Evolutionary conservation across 2,113 vertebrate species (phyloP).

Genomic region (Urocitellus parryii): DNA sequence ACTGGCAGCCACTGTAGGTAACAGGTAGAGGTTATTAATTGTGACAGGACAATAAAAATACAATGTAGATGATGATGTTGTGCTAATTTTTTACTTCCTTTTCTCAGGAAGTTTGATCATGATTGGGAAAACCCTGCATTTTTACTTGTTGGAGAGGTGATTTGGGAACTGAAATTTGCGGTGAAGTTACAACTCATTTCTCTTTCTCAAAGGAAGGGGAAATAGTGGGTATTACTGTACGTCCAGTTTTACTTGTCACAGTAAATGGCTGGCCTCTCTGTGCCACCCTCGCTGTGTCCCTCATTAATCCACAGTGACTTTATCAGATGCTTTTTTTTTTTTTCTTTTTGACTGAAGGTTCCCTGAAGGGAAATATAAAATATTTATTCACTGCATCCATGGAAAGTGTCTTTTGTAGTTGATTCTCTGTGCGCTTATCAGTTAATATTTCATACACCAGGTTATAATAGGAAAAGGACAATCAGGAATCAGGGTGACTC

Average conservation of each 20-base stretch:
- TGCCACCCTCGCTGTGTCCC: background rate
- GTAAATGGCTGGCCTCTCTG: background rate
- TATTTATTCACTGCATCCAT: background rate
- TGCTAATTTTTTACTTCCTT: background rate
- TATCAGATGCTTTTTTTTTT: background rate
- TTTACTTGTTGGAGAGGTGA: background rate
- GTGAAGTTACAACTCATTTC: background rate
- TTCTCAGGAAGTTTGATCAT: background rate
- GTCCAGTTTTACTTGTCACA: background rate
- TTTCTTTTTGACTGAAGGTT: background rate
- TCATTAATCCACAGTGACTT: background rate
- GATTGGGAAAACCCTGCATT: background rate
- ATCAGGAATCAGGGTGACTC: background rate
- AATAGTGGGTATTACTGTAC: fast-evolving
- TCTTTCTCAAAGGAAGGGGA: background rate
- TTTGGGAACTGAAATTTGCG: background rate
- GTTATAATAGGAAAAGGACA: background rate
- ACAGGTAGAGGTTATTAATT: background rate
- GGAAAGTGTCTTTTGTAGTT: background rate
- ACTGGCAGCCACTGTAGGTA: background rate
- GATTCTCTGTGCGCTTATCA: background rate
- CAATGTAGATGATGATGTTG: background rate
- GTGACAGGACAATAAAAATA: background rate
- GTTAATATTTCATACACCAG: background rate
- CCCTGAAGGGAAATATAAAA: background rate